phyloP scores from a whole-genome alignment of 2,113 vertebrate genomes.

The Neolamprologus brichardi region DNA sequence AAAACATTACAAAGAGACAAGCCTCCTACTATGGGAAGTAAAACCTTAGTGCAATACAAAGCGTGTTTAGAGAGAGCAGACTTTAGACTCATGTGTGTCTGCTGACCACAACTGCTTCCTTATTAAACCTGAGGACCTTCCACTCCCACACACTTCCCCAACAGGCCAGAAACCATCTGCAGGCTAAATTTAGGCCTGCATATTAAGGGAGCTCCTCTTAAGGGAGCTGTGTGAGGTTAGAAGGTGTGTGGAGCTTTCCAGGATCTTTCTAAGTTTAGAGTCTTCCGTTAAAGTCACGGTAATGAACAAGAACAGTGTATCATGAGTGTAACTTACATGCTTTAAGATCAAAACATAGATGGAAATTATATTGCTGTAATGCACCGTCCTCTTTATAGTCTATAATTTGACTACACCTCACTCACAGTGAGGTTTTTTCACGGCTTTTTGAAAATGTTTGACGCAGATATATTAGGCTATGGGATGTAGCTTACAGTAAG shows the following conservation, averaged over 20 bases:
- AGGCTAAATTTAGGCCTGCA: conserved; percentile 37
- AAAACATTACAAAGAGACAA: background rate
- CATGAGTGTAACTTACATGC: background rate
- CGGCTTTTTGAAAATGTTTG: background rate
- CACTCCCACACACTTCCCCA: background rate
- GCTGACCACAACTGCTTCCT: background rate
- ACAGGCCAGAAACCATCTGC: conserved; percentile 6
- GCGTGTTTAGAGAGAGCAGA: background rate
- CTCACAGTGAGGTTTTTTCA: background rate
- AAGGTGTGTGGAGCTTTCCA: background rate
- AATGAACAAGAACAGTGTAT: background rate
- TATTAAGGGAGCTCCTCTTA: conserved; percentile 1
- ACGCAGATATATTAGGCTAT: background rate
- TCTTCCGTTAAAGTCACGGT: background rate
- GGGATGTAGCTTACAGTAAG: background rate
- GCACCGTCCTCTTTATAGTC: background rate
- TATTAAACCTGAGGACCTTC: conserved; percentile 14
- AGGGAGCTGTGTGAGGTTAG: conserved; percentile 14
- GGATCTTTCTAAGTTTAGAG: background rate
- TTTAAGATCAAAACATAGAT: background rate
- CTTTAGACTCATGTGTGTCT: background rate
- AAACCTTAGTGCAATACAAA: background rate
- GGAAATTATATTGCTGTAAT: background rate
- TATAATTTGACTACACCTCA: background rate
- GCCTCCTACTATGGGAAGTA: background rate